Evolutionary conservation across 2,797 vertebrate species (phyloP), one percentile per base, ranked within the genome.

Genomic region (Florisuga fusca): DNA sequence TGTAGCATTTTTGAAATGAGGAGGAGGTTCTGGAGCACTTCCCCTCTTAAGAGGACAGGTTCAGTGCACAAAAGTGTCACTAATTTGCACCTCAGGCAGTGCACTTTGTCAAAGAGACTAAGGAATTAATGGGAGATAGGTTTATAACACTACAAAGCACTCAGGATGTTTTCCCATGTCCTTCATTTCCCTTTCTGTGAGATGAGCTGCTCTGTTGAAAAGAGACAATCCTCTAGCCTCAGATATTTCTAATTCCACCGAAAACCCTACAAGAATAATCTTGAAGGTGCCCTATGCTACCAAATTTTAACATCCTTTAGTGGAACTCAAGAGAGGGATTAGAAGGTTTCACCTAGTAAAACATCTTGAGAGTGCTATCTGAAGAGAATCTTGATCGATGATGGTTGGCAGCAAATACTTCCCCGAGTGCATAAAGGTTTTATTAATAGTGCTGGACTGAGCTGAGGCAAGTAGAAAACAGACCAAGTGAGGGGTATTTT

Each of bases 41-140:
- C 74, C 80, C 90, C 88, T 93, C 86, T 58, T 66, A 84, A 67
- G 36, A 84, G 51, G 77, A 90, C 74, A 94, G 59, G 51, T 94
- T 74, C 85, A 71, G 71, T 73, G 67, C 55, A 84, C 77, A 75
- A 17, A 93, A 92, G 50, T 82, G 77, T 74, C 71, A 91, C 77
- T 96, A 90, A 93, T 93, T 86, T 94, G 73, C 57, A 93, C 89
- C 69, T 90, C 48, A 76, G 71, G 67, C 82, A 93, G 76, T 17
- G 26, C 17, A 63, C 50, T 84, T 92, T 62, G 83, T 83, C 87
- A 84, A 79, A 93, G 51, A 81, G 63, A 59, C 55, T 38, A 68
- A 67, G 48, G 57, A 94, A 88, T 79, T 93, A 92, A 91, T 58
- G 67, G 71, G 19, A 23, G 75, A 57, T 3, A 55, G 58, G 59